Evolutionary conservation across 2,888 invertebrate species (phyloP), one percentile per base, ranked within the genome.

Genomic region (Liodrosophila aerea): DNA sequence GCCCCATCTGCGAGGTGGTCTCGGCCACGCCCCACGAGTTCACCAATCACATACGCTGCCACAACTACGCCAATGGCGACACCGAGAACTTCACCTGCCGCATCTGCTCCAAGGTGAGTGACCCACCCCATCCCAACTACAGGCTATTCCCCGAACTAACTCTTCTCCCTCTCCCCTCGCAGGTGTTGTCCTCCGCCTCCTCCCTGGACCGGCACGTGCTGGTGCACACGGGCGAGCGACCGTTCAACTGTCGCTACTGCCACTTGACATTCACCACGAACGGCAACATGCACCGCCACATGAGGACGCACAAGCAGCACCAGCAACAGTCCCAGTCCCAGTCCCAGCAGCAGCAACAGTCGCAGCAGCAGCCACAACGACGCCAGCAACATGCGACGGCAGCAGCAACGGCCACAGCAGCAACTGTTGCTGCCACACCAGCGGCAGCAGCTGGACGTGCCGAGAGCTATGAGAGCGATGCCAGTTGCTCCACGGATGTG

Each of bases 281-380:
- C 88, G 95, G 95, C 18, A 96, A 95, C 89, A 95, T 96, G 95
- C 95, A 95, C 87, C 91, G 95, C 33, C 96, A 96, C 88, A 93
- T 94, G 92, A 92, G 95, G 60, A 95, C 94, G 1, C 94, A 94
- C 88, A 92, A 92, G 62, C 91, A 91, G 67, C 91, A 91, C 75
- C 88, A 88, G 47, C 43, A 15, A 16, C 54, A 37, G 3, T 27
- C 7, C 44, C 88, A 87, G 27, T 41, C 50, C 44, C 88, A 87
- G 27, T 43, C 50, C n/a, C 58, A 45, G 12, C 58, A 49, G 4
- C 33, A 39, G 11, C 67, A 57, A 1, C 36, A 45, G 4, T 39
- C 11, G 30, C 63, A 47, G 11, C 65, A 54, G 16, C 59, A 56
- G 12, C 63, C 60, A 7, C 29, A 22, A 0, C 69, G 54, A 33